Evolutionary conservation across 2,888 invertebrate species (phyloP), one percentile per base, ranked within the genome.

Genomic region (Esperia sulphurella): DNA sequence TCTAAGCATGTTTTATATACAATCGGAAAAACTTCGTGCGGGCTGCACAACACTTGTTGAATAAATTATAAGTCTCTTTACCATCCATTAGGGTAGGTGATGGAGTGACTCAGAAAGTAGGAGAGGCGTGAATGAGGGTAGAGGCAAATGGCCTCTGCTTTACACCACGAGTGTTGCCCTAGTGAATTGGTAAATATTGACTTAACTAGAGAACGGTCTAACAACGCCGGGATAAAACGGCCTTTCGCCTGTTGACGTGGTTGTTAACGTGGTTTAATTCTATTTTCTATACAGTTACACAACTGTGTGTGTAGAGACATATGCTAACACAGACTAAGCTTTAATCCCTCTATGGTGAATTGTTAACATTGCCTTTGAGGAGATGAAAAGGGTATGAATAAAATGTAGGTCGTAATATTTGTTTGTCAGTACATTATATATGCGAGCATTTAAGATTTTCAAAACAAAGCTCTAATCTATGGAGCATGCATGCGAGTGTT

Each of bases 51-150:
- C 49, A 57, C 52, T 45, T 47, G 44, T 43, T 71, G 68, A 69
- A 71, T 71, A 69, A 66, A 61, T 66, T 57, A 70, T 63, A 61
- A 60, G 58, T 49, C 57, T 61, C 53, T 67, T 67, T 58, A 61
- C 55, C 58, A 58, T 61, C 60, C 63, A 68, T 68, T 70, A 65
- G 53, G 51, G 57, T 48, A 56, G 56, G 56, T 59, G 57, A 60
- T 63, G 59, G 55, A 61, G 53, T 61, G 54, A 50, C 52, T 48
- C 39, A 43, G 55, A 44, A 52, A 52, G 46, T 52, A 54, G 45
- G 52, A 46, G 49, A 48, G 51, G 41, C 43, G 43, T 38, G 43
- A 52, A 48, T 52, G 14, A 35, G 46, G 39, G 46, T 44, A 37
- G 14, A 21, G 41, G 50, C 43, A 49, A 53, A 52, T 52, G 31